phyloP scores from a whole-genome alignment of 2,113 vertebrate species.

The Eulemur rufifrons region DNA sequence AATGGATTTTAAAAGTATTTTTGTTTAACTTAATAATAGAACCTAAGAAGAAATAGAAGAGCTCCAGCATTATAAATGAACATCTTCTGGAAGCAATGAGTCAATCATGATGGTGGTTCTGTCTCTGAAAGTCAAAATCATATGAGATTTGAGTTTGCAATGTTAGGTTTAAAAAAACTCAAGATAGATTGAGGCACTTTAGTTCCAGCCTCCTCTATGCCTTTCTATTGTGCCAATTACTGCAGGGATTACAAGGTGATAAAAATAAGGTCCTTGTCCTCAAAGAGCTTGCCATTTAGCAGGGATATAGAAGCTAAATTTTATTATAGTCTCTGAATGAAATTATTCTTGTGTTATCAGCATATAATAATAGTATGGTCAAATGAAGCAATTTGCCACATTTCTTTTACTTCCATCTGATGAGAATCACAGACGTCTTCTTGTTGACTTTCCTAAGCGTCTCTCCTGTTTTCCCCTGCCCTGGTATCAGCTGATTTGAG shows the following conservation, averaged over 20 bases:
- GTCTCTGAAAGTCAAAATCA: conserved; percentile 1
- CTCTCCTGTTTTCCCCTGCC: neutral
- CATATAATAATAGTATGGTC: neutral
- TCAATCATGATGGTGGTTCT: neutral
- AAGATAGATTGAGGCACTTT: neutral
- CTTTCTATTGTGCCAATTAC: neutral
- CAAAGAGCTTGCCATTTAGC: neutral
- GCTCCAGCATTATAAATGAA: neutral
- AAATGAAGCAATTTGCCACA: neutral
- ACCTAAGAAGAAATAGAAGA: neutral
- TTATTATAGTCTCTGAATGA: neutral
- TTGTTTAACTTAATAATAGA: neutral
- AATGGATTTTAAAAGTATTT: neutral
- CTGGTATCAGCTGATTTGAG: neutral
- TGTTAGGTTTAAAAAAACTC: neutral
- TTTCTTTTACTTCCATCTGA: neutral
- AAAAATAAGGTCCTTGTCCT: neutral
- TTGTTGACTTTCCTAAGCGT: neutral
- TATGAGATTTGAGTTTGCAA: conserved; percentile 4
- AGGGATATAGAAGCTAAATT: neutral
- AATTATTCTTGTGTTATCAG: neutral
- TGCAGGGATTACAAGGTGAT: neutral
- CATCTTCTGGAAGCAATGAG: neutral
- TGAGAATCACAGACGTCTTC: neutral
- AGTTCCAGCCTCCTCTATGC: neutral